These are phyloP conservation scores for Addax nasomaculatus DNA, from an alignment of 2,113 vertebrate genomes.

Conservation along the genomic window DNA sequence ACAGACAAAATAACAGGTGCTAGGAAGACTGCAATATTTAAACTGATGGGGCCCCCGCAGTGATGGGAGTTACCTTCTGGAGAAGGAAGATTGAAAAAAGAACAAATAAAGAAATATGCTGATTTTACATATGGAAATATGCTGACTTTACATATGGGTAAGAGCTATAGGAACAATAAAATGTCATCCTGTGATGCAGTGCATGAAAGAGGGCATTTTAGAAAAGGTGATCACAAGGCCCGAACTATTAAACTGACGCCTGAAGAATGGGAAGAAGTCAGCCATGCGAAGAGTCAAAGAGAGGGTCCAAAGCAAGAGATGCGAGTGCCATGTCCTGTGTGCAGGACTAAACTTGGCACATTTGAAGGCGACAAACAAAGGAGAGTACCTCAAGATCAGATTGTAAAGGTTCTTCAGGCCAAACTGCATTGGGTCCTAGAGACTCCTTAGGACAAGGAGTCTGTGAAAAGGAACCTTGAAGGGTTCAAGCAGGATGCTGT, in stretches of 20 bases:
- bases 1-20: neutral
- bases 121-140: neutral
- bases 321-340: accelerated
- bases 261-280: neutral
- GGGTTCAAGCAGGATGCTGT: neutral
- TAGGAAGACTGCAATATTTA: neutral
- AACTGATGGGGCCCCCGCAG: neutral
- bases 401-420: neutral
- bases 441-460: neutral
- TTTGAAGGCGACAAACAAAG: neutral
- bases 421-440: neutral
- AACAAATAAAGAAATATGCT: neutral
- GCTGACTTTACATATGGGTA: neutral
- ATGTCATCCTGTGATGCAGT: neutral
- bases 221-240: neutral
- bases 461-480: neutral
- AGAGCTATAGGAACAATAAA: neutral
- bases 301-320: neutral
- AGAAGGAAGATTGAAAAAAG: neutral
- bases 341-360: neutral
- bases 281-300: neutral
- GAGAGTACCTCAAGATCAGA: neutral
- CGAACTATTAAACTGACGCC: neutral
- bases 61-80: neutral
- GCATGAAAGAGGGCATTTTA: neutral